Base-by-base conservation (phyloP, 2,888 invertebrate genomes). In the Caprella mutica region DNA sequence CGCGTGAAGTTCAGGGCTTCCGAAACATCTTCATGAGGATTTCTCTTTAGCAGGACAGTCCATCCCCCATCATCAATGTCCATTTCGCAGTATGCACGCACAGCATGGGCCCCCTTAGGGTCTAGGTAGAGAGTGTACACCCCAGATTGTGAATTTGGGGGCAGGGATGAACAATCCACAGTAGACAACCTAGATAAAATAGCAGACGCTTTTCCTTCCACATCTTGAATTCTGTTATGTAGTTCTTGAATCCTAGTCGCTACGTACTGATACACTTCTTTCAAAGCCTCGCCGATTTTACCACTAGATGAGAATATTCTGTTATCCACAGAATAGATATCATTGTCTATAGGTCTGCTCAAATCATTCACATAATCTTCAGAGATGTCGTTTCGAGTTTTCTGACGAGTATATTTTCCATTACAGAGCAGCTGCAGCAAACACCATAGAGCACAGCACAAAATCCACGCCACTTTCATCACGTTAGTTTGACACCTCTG, bases 61-160 rank as follows among this genome's bases (percentile, higher is more conserved):
- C 64, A 64, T 6, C 64, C 64, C 12, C 64, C 64, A 4, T 58
- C 64, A 26, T 60, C 64, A 0, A 60, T 60, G 2, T 60, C 58
- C 60, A 58, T 58, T 27, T 64, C 64, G 44, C 64, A 64, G 40
- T 30, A 21, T 3, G 57, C 58, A 17, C 38, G 57, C 21, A 60
- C 60, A 14, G 64, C 56, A 12, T 59, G 29, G n/a, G 59, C 60
- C 5, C 64, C 64, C 33, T 60, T 55, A 40, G 60, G 55, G 44
- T 64, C 64, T 54, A 64, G 50, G 46, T 64, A 58, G 23, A 64
- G 50, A 1, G 60, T 58, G 44, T 58, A 58, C 5, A 56, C 53
- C 4, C 55, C 58, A 12, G 55, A 46, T 26, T 53, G 46, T 3
- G 55, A 48, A 12, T 42, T 17, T 29, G 40, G 46, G 5, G 51